phyloP scores from a whole-genome alignment of 2,888 invertebrate genomes.

The Apodemia zela region DNA sequence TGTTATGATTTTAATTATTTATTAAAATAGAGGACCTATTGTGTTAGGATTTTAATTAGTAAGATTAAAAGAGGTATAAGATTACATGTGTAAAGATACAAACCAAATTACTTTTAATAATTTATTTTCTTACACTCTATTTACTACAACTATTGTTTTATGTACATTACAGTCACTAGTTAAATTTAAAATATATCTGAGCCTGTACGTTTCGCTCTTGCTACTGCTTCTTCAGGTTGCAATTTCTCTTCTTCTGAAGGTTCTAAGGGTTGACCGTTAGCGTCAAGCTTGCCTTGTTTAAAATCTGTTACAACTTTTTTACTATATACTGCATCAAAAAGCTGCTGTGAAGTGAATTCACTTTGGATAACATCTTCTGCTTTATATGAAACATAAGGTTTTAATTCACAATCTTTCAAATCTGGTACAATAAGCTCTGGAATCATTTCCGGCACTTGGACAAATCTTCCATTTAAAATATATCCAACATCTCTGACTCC shows the following conservation, averaged over 20 bases:
- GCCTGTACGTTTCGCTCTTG: conserved; percentile 86
- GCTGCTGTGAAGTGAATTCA: conserved; percentile 90
- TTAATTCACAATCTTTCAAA: conserved; percentile 89
- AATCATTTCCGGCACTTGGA: conserved; percentile 90
- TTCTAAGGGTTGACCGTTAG: conserved; percentile 83
- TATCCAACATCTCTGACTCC: conserved; percentile 86
- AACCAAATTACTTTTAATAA: background rate
- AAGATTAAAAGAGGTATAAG: too few relatives aligned
- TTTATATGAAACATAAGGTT: conserved; percentile 96
- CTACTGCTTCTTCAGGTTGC: conserved; percentile 85
- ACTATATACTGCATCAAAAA: conserved; percentile 90
- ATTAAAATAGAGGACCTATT: too few relatives aligned
- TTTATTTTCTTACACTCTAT: conserved; percentile 1
- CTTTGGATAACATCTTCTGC: conserved; percentile 86
- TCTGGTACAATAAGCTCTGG: conserved; percentile 96
- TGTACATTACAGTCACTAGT: conserved; percentile 2
- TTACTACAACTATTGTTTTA: conserved; percentile 2
- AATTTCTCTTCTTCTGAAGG: conserved; percentile 87
- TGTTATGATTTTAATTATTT: too few relatives aligned
- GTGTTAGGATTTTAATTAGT: too few relatives aligned
- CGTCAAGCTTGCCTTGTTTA: conserved; percentile 84
- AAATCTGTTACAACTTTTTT: conserved; percentile 89
- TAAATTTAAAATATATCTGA: conserved; percentile 85
- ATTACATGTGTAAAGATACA: too few relatives aligned
- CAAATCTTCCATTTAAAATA: conserved; percentile 74